A percentile compares a stretch with the other conserved stretches of the same genome.
phyloP scores from a whole-genome alignment of 2,888 invertebrate genomes.

The Drosophila nr. perissopoda region DNA sequence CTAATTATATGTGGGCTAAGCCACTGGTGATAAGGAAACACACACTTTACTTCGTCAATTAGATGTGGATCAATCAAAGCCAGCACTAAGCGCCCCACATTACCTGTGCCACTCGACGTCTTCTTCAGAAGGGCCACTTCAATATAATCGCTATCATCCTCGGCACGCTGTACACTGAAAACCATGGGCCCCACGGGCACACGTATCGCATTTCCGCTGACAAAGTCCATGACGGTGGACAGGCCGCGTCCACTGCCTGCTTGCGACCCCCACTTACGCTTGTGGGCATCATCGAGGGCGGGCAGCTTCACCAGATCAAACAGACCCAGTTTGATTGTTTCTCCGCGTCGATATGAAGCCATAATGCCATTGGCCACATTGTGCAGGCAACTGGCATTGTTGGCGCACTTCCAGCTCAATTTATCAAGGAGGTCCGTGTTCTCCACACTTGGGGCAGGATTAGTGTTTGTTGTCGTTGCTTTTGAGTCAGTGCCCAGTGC shows the following conservation, averaged over 20 bases:
- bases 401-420: constrained; percentile 86
- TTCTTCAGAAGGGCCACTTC: constrained; percentile 84
- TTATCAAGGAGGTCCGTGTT: constrained; percentile 81
- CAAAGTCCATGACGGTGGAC: constrained; percentile 80
- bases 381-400: constrained; percentile 88
- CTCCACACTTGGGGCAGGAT: constrained; percentile 35
- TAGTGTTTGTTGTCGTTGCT: constrained; percentile 10
- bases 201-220: constrained; percentile 83
- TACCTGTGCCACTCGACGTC: constrained; percentile 81
- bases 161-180: constrained; percentile 84
- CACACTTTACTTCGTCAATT: constrained; percentile 23
- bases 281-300: constrained; percentile 56
- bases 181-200: constrained; percentile 84
- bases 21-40: background rate
- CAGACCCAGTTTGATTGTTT: constrained; percentile 86
- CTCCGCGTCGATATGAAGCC: constrained; percentile 86
- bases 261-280: constrained; percentile 58
- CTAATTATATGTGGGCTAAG: background rate
- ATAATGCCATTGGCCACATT: constrained; percentile 86
- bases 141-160: constrained; percentile 83
- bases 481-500: constrained; percentile 31
- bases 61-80: constrained; percentile 38
- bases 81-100: constrained; percentile 5
- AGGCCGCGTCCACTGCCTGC: constrained; percentile 76
- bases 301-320: constrained; percentile 87